A percentile compares a stretch with the other conserved stretches of the same genome.
These are phyloP conservation scores for Hippocampus kuda DNA, from an alignment of 2,797 vertebrate species.

Conservation along the genomic window DNA sequence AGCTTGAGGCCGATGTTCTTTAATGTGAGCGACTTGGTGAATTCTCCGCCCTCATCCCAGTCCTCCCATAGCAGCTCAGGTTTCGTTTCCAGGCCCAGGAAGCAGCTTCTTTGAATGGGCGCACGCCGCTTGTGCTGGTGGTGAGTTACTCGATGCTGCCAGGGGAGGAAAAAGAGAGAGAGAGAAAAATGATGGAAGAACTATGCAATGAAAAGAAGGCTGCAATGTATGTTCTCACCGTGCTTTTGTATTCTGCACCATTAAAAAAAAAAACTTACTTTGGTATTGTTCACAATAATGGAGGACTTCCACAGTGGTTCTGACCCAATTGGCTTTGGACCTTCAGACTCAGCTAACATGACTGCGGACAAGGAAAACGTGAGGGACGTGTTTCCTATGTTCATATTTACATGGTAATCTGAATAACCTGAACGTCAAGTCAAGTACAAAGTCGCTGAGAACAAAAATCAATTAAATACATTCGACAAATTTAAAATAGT, in stretches of 20 bases:
- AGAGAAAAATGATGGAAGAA: neutral
- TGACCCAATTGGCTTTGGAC: conserved; percentile 9
- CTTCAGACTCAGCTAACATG: conserved; percentile 35
- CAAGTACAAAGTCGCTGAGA: no score
- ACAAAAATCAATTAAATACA: neutral
- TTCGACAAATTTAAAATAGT: neutral
- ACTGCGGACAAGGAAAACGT: conserved; percentile 17
- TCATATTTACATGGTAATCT: neutral
- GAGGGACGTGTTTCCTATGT: neutral
- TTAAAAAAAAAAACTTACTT: conserved; percentile 23
- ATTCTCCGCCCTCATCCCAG: conserved; percentile 75
- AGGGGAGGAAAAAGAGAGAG: conserved; percentile 1
- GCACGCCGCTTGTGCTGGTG: conserved; percentile 16
- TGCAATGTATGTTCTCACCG: neutral
- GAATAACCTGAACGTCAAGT: neutral
- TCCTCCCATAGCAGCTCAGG: conserved; percentile 73
- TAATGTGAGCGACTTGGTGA: conserved; percentile 71
- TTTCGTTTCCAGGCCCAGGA: conserved; percentile 76
- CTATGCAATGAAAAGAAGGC: neutral
- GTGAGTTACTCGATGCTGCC: conserved; percentile 12
- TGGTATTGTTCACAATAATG: conserved; percentile 5
- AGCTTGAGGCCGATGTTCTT: conserved; percentile 75
- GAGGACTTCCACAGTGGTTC: conserved; percentile 11
- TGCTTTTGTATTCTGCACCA: no score
- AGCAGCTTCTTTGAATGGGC: conserved; percentile 43